phyloP scores from a whole-genome alignment of 2,888 invertebrate genomes.

The Diaprepes abbreviatus region DNA sequence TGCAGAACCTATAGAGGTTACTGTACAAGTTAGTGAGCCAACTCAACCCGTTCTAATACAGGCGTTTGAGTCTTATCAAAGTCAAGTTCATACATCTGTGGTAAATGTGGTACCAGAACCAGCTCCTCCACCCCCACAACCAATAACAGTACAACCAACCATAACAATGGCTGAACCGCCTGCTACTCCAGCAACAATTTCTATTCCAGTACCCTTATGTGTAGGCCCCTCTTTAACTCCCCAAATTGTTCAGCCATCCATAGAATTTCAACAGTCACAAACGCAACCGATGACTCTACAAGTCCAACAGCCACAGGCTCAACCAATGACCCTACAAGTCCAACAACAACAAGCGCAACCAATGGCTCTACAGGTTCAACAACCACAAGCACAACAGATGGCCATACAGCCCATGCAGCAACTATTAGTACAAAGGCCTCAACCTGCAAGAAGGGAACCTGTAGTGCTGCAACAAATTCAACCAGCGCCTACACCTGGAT shows the following conservation, averaged over 20 bases:
- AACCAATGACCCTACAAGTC: conserved; percentile 37
- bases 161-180: conserved; percentile 33
- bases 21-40: conserved; percentile 52
- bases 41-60: conserved; percentile 60
- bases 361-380: conserved; percentile 46
- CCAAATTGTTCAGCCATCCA: conserved; percentile 46
- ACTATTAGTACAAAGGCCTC: conserved; percentile 53
- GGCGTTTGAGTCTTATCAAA: conserved; percentile 64
- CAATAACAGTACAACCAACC: conserved; percentile 30
- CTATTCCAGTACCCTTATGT: conserved; percentile 46
- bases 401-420: conserved; percentile 53
- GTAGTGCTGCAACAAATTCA: conserved; percentile 45
- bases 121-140: conserved; percentile 15
- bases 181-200: conserved; percentile 36
- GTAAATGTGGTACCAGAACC: conserved; percentile 56
- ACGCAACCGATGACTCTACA: conserved; percentile 31
- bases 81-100: conserved; percentile 63
- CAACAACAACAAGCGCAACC: conserved; percentile 55
- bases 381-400: conserved; percentile 28
- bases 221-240: conserved; percentile 38
- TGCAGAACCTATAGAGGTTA: conserved; percentile 19
- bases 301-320: conserved; percentile 23
- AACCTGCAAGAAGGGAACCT: conserved; percentile 45
- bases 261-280: conserved; percentile 45
- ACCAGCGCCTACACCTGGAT: conserved; percentile 58